Evolutionary conservation across 1,140 invertebrate genomes (phyloP).

Genomic region (Dendrolimus kikuchii): DNA sequence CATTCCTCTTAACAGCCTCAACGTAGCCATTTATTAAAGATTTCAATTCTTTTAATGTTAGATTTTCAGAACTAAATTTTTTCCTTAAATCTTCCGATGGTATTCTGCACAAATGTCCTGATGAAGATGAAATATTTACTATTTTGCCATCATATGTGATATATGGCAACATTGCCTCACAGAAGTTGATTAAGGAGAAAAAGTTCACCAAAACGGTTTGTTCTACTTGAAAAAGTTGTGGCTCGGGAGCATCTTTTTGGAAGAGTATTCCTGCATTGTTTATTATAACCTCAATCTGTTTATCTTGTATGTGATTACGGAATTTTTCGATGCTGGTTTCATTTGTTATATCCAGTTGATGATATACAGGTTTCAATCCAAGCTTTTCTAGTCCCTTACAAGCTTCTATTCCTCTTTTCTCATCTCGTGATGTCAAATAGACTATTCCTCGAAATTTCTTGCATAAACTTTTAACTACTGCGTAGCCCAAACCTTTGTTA

Average conservation of each 20-base stretch:
- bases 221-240: conserved; percentile 79
- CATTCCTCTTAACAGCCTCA: conserved; percentile 45
- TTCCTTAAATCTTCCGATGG: conserved; percentile 71
- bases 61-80: conserved; percentile 64
- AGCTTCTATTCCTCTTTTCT: conserved; percentile 71
- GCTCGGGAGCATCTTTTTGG: conserved; percentile 75
- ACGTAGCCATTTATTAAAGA: conserved; percentile 78
- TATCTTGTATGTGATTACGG: conserved; percentile 72
- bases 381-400: conserved; percentile 68
- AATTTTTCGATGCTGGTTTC: conserved; percentile 74
- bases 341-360: conserved; percentile 80
- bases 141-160: conserved; percentile 79
- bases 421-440: conserved; percentile 77
- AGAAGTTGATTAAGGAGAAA: conserved; percentile 76
- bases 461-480: conserved; percentile 78
- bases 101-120: conserved; percentile 75
- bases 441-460: conserved; percentile 75
- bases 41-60: conserved; percentile 74
- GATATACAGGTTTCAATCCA: conserved; percentile 72
- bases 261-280: conserved; percentile 90
- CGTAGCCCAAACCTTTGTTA: conserved; percentile 86
- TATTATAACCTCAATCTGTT: conserved; percentile 83
- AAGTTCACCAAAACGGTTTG: conserved; percentile 81
- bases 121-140: conserved; percentile 82
- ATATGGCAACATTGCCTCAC: conserved; percentile 78